Evolutionary conservation across 2,888 invertebrate species (phyloP), one percentile per base, ranked within the genome.

Genomic region (Caenorhabditis sp.): DNA sequence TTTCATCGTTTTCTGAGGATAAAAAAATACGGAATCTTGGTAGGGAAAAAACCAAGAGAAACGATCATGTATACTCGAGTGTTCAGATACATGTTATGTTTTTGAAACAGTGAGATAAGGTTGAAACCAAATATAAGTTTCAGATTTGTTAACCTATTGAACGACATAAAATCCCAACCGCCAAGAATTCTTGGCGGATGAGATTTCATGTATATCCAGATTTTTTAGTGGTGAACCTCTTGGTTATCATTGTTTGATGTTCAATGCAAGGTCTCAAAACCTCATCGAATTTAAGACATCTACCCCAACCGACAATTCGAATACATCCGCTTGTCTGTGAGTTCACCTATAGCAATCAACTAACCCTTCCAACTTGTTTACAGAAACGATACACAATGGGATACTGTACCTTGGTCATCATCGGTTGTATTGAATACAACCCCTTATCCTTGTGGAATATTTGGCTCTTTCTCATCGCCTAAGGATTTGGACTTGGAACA

Each of bases 201-300:
- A n/a, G n/a, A n/a, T n/a, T n/a, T n/a, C n/a, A n/a, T n/a, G n/a
- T n/a, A n/a, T n/a, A n/a, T n/a, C n/a, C n/a, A 7, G 23, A 17
- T n/a, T n/a, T 49, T 5, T 17, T 53, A 84, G 84, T 54, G 83
- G 82, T 8, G 84, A 80, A 57, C 77, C 78, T 1, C 73, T 84
- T 1, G 84, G 84, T 17, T 84, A 79, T 63, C 84, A 84, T 59
- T 84, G 84, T 62, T 72, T 84, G 4, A 73, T 82, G 67, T 83
- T 84, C 67, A 77, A 78, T 20, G 68, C 81, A 0, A 60, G 84
- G n/a, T 81, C 81, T 62, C 77, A 81, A 23, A 83, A 81, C 38
- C 62, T 84, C 14, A 71, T 84, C 31, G 84, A 84, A 59, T 84
- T 81, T 72, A 77, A 78, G 56, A 84, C 84, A 38, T 83, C 81